Base-by-base conservation (phyloP, 2,888 invertebrate species). In the Hipparchia sbordonii region DNA sequence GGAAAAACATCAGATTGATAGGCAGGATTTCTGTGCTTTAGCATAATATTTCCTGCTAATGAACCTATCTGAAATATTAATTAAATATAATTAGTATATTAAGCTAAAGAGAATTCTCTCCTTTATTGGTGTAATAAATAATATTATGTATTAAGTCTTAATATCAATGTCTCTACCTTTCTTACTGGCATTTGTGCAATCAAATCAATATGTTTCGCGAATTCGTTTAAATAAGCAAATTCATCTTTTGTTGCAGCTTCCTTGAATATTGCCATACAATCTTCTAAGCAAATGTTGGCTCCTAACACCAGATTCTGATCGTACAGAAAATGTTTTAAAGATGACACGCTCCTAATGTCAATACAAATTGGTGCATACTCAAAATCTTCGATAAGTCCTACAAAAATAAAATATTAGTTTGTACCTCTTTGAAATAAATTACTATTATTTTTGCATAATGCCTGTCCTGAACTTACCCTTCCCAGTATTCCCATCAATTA, bases 401-500 rank as follows among this genome's bases (percentile, higher is more conserved):
- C 33, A 59, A 52, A 69, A 33, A 13, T 46, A 39, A 60, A 60
- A 6, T 39, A 60, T 45, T 5, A 12, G 39, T 4, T 59, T 33
- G 33, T 59, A 9, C 33, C 3, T 23, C 8, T 59, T 7, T 59
- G 33, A 8, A 59, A n/a, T 7, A 8, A 62, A 62, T 46, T 7
- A 63, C 1, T 1, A 51, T 45, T 63, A 6, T 51, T 48, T 6
- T 8, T 8, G 8, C 23, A 33, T 23, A 59, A 23, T 33, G 8
- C 52, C 8, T 52, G 8, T 12, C 10, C 52, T 54, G 4, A 10
- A 54, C 67, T 74, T 86, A 96, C 97, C 97, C 89, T 95, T 95
- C 1, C 95, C 96, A 6, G 96, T 96, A 81, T 96, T 96, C 2
- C 96, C 96, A 76, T 96, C 96, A 0, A 96, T 92, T 51, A 96